These are phyloP conservation scores for Lordiphosa collinella DNA, from an alignment of 1,140 invertebrate genomes.

Conservation along the genomic window DNA sequence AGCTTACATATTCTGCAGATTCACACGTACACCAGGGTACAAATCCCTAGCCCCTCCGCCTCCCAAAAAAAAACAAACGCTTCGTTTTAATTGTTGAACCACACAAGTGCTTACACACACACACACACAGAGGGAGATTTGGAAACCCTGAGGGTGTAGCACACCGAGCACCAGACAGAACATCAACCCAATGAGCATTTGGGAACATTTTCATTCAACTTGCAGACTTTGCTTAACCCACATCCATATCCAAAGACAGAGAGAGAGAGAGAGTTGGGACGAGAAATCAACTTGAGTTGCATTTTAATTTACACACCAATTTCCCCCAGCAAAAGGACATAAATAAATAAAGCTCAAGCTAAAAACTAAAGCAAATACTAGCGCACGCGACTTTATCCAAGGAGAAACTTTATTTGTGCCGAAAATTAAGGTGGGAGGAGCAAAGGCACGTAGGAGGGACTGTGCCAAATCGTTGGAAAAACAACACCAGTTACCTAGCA, in stretches of 20 bases:
- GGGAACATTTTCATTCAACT: slow-evolving; percentile 32
- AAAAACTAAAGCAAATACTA: slow-evolving; percentile 56
- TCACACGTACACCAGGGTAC: slow-evolving; percentile 53
- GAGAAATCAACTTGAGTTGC: slow-evolving; percentile 60
- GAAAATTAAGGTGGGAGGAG: slow-evolving; percentile 23
- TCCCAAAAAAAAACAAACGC: slow-evolving; percentile 19
- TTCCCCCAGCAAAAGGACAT: slow-evolving; percentile 34
- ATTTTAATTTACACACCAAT: slow-evolving; percentile 70
- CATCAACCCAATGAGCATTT: slow-evolving; percentile 14
- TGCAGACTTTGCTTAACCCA: slow-evolving; percentile 65
- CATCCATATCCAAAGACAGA: slow-evolving; percentile 20
- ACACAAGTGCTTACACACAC: slow-evolving; percentile 57
- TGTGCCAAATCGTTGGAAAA: slow-evolving; percentile 66
- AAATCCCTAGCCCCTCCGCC: not conserved
- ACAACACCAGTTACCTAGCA: slow-evolving; percentile 46
- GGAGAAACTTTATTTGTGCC: not conserved
- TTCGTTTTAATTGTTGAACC: slow-evolving; percentile 70
- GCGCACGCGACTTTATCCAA: slow-evolving; percentile 9
- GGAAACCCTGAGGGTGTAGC: slow-evolving; percentile 3
- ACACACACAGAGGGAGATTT: slow-evolving; percentile 6
- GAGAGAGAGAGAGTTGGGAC: too few species aligned
- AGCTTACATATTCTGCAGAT: slow-evolving; percentile 38
- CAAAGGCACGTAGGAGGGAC: not conserved
- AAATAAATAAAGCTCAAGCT: slow-evolving; percentile 61
- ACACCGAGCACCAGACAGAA: slow-evolving; percentile 2